phyloP scores from a whole-genome alignment of 2,888 invertebrate genomes.

The Gonocerus acuteangulatus region DNA sequence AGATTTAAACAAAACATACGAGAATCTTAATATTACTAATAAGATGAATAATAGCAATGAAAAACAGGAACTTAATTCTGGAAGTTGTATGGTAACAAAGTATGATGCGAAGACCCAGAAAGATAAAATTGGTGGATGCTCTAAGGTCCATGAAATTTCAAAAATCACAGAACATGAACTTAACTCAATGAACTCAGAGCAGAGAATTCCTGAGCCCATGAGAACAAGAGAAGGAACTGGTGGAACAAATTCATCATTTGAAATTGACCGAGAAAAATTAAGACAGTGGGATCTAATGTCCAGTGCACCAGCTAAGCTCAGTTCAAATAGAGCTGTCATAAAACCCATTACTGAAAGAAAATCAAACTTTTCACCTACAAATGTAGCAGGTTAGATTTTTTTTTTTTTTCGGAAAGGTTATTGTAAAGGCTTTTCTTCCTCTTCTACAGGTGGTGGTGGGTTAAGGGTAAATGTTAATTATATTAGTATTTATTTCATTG shows the following conservation, averaged over 20 bases:
- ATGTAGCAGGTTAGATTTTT: constrained; percentile 12
- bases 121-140: neutral
- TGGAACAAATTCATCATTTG: constrained; percentile 24
- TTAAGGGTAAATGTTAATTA: too few species aligned
- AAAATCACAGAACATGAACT: constrained; percentile 20
- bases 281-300: constrained; percentile 85
- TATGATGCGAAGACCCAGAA: neutral
- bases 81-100: neutral
- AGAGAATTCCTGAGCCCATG: too few species aligned
- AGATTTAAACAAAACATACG: constrained; percentile 14
- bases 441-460: neutral
- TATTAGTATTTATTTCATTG: too few species aligned
- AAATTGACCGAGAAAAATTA: constrained; percentile 67
- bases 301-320: constrained; percentile 56
- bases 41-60: neutral
- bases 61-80: neutral
- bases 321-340: constrained; percentile 20
- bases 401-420: neutral
- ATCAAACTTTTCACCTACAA: constrained; percentile 1
- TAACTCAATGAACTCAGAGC: constrained; percentile 49
- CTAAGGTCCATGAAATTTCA: neutral
- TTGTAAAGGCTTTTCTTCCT: neutral
- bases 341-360: constrained; percentile 18
- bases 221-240: constrained; percentile 1
- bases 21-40: constrained; percentile 3